Evolutionary conservation across 2,888 invertebrate genomes (phyloP), one percentile per base, ranked within the genome.

Genomic region (Microplitis manilae): DNA sequence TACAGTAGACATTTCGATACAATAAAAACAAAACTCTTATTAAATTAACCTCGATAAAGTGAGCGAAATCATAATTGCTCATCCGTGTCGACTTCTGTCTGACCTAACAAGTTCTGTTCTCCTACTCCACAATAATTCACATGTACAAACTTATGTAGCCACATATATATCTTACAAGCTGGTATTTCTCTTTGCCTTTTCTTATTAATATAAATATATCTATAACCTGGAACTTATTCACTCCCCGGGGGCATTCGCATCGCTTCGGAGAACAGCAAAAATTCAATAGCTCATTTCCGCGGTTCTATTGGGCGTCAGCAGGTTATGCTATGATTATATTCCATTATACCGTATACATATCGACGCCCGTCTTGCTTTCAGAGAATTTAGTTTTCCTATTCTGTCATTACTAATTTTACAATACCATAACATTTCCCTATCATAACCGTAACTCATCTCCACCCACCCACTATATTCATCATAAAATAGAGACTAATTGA

Each of bases 221-320:
- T 60, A 65, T 67, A 76, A n/a, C 30, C 40, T 40, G 68, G 17
- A 75, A 62, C 62, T 69, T 70, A 69, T 69, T 40, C n/a, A 30
- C 30, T 30, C 17, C 72, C 65, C 39, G 65, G 40, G 69, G 73
- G 62, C 78, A 76, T 76, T 71, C 62, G 77, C 78, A 73, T 78
- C 68, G 40, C 2, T 17, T 40, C 15, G 38, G 77, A 77, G 85
- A 85, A 83, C 83, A 84, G 80, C 81, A 81, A 83, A 83, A 80
- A 83, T 81, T 75, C 61, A 60, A 76, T 72, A n/a, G 72, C 6
- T 6, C 62, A 77, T 73, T 77, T 77, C 73, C 68, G 73, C 50
- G 41, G 39, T 61, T 70, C 70, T 65, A 50, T 30, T 50, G 68
- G 64, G 75, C 70, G 65, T 65, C 59, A 41, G 50, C 30, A 30